Evolutionary conservation across 2,113 vertebrate species (phyloP), one percentile per base, ranked within the genome.

Genomic region (Himantopus leucocephalus): DNA sequence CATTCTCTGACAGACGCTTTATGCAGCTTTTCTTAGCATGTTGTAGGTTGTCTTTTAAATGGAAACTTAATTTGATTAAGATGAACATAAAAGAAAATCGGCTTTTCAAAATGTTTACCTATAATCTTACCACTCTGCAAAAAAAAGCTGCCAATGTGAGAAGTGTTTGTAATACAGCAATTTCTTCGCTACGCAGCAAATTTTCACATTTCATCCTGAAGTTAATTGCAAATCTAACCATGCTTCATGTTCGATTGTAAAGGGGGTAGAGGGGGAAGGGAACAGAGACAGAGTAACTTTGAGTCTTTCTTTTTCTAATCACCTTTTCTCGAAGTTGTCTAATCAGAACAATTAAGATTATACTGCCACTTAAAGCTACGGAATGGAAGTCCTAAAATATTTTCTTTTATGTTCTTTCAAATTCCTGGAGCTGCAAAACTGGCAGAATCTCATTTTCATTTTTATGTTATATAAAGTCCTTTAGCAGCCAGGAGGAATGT

Each of bases 391-490:
- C 81, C 93, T 96, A 91, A 91, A 94, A 96, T 96, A 89, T 98
- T 98, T 98, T 98, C 98, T 98, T 98, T 98, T 98, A 98, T 98
- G 98, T 98, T 98, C 98, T 98, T 98, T 98, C 93, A 94, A 98
- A 97, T 97, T 98, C 96, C 91, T 92, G 52, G 92, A 97, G 97
- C 97, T 98, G 97, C 94, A 94, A 97, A 97, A 96, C 92, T 97
- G 98, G 98, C 97, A 97, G 96, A 98, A 97, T 97, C 82, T 97
- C 97, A 97, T 98, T 97, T 98, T 98, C 97, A 96, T 98, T 96
- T 97, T 98, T 96, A 96, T 96, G 97, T 98, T 96, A 48, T 77
- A 91, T 59, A 45, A 97, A 97, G 97, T 97, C 97, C 97, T 97
- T 96, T 81, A 96, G 97, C 97, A 97, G 97, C 96, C 97, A 91